Evolutionary conservation across 2,888 invertebrate genomes (phyloP), one percentile per base, ranked within the genome.

Genomic region (Odiellus spinosus): DNA sequence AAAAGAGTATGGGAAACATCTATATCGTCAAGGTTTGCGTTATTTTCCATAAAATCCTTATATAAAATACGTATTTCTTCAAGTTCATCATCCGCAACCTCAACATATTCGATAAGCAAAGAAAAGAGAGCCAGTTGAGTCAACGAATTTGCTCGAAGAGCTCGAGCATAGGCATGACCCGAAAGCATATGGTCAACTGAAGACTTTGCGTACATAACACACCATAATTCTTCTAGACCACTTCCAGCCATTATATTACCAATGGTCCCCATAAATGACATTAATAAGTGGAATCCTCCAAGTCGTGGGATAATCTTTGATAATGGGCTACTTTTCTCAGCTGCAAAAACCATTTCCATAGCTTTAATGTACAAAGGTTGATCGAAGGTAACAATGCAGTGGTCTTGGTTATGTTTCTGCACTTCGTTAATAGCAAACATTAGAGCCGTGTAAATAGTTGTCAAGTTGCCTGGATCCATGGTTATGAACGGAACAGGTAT

Each of bases 201-300:
- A 36, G 42, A 42, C 40, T 40, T 46, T 42, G 48, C 41, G 43
- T 53, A 46, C 38, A 53, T 48, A 40, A 42, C 42, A 20, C 42
- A 38, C 52, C 50, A 53, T 33, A 53, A 42, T 40, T 48, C 50
- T 50, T 48, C 50, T 38, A 53, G 26, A 35, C 50, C 52, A 50
- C 50, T 53, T 14, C 42, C n/a, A n/a, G n/a, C n/a, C n/a, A n/a
- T n/a, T n/a, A n/a, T n/a, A n/a, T n/a, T 32, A 6, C 52, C 51
- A 18, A 54, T 38, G 19, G 53, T 36, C 40, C 47, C 50, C 43
- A 53, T 17, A 45, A 45, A 53, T 33, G 49, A 52, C 48, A 53
- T 50, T 2, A 53, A 40, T 17, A 53, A 46, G 42, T 50, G 54
- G 42, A 54, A 54, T 17, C 53, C 51, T 42, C 54, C 50, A 6